A percentile compares a stretch with the other conserved stretches of the same genome.
Conservation (phyloP, 2,888 invertebrate genomes). For the Hypsopygia costalis region DNA sequence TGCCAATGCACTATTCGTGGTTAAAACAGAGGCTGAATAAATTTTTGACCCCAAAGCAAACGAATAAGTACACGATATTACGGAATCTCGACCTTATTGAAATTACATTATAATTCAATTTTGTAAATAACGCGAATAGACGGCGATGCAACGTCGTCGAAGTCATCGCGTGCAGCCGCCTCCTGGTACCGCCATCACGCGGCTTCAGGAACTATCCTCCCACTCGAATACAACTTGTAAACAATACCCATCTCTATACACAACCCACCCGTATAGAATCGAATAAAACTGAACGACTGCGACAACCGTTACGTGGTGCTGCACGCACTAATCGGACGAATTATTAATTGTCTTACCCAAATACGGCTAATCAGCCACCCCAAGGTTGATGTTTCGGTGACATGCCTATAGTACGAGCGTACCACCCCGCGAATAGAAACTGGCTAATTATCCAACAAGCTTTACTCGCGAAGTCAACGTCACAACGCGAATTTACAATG, state of each 20-base stretch:
- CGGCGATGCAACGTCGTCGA: conserved; percentile 57
- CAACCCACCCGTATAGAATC: conserved; percentile 19
- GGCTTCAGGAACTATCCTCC: conserved; percentile 61
- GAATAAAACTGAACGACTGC: conserved; percentile 37
- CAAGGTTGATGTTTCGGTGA: conserved; percentile 54
- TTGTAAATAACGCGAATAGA: conserved; percentile 41
- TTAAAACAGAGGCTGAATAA: too few relatives aligned
- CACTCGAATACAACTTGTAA: conserved; percentile 52
- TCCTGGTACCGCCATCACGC: conserved; percentile 78
- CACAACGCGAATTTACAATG: conserved; percentile 77
- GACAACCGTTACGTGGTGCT: conserved; percentile 32
- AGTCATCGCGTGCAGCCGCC: conserved; percentile 65
- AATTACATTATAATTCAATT: conserved; percentile 40
- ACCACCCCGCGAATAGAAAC: conserved; percentile 70
- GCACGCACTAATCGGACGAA: conserved; percentile 35
- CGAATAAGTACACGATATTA: too few relatives aligned
- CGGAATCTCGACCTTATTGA: too few relatives aligned
- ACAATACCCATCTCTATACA: conserved; percentile 44
- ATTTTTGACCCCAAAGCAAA: too few relatives aligned
- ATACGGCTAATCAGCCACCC: conserved; percentile 26
- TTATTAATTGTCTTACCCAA: conserved; percentile 35
- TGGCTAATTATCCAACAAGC: conserved; percentile 77
- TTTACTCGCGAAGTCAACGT: conserved; percentile 67
- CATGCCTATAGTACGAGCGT: conserved; percentile 47
- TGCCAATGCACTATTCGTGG: too few relatives aligned